These are phyloP conservation scores for Sciurus vulgaris DNA, from an alignment of 2,797 vertebrate species.

Conservation along the genomic window DNA sequence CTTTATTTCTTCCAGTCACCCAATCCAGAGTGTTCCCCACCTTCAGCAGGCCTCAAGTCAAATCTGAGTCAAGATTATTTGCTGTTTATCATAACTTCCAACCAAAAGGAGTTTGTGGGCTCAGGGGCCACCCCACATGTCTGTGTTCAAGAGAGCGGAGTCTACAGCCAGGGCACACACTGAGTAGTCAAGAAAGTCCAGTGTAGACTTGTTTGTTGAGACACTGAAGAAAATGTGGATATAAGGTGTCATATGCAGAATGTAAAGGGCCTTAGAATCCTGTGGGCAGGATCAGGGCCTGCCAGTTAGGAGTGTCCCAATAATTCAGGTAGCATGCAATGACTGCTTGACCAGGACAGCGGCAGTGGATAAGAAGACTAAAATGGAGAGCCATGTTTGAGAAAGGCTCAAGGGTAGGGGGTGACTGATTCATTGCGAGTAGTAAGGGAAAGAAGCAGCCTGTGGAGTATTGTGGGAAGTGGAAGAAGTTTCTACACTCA, in stretches of 20 bases:
- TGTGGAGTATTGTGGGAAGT: not conserved
- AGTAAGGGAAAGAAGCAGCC: not conserved
- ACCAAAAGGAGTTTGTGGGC: not conserved
- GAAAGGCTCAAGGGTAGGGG: not conserved
- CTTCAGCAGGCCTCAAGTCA: not conserved
- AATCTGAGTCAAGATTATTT: slow-evolving; percentile 30
- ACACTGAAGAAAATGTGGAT: not conserved
- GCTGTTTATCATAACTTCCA: not conserved
- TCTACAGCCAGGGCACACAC: not conserved
- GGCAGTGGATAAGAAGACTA: not conserved
- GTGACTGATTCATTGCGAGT: not conserved
- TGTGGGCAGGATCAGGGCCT: not conserved
- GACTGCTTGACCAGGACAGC: not conserved
- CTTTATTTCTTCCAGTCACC: not conserved
- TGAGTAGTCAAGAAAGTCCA: not conserved
- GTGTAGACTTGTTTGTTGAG: not conserved
- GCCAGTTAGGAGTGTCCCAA: not conserved
- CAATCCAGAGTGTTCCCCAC: not conserved
- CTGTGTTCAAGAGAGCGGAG: not conserved
- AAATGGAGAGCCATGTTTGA: not conserved
- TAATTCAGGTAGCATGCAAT: not conserved
- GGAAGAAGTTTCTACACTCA: not conserved
- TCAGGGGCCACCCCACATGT: not conserved
- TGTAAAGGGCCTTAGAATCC: not conserved
- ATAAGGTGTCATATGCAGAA: not conserved